phyloP scores from a whole-genome alignment of 2,797 vertebrate species.

The Microcaecilia unicolor region DNA sequence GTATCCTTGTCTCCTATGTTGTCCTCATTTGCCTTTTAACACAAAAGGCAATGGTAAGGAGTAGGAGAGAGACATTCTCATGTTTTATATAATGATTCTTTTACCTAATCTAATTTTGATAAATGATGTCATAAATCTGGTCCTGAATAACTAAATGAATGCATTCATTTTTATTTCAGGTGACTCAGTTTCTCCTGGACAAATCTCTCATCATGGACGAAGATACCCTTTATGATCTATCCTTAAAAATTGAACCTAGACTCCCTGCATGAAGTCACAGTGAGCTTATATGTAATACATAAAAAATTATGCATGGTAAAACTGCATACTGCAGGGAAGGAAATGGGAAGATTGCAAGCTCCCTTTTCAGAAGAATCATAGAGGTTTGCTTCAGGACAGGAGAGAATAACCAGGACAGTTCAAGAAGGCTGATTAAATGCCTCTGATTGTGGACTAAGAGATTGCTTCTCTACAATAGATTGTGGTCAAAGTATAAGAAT shows the following conservation, averaged over 20 bases:
- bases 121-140: background rate
- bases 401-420: background rate
- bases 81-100: too few species aligned
- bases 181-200: conserved; percentile 90
- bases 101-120: too few species aligned
- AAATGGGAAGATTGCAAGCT: conserved; percentile 13
- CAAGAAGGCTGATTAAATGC: conserved; percentile 15
- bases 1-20: too few species aligned
- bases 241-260: conserved; percentile 87
- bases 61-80: too few species aligned
- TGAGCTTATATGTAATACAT: conserved; percentile 15
- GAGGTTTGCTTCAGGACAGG: conserved; percentile 27
- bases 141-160: background rate
- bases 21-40: too few species aligned
- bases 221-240: conserved; percentile 89
- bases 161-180: conserved; percentile 47
- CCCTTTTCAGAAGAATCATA: conserved; percentile 14
- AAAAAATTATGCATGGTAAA: conserved; percentile 27
- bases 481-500: background rate
- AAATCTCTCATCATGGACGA: conserved; percentile 90
- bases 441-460: conserved; percentile 9
- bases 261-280: conserved; percentile 76
- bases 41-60: too few species aligned
- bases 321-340: conserved; percentile 7
- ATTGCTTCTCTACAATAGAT: conserved; percentile 9